Base-by-base conservation (phyloP, 37 sponge, comb jelly and placozoan species). In the Theonella swinhoei region DNA sequence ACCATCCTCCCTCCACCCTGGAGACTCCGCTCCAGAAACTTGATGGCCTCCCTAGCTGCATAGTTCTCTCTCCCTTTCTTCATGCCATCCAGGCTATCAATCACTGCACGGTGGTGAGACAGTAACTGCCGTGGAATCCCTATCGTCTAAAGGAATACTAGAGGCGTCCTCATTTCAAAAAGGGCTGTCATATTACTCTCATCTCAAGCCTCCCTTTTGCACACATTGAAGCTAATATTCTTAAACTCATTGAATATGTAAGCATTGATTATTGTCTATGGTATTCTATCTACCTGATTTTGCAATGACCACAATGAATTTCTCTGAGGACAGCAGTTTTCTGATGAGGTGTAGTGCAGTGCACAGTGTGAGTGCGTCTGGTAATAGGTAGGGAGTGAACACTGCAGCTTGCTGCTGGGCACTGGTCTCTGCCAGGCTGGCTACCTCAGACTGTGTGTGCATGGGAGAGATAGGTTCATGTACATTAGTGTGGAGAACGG, bases 1-100 rank as follows among this genome's bases (percentile, higher is more conserved):
- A 95, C 59, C 72, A 84, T 91, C 89, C 74, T 88, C 79, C 85
- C 88, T 7, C 85, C 88, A 30, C 47, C 37, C n/a, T 95, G 77
- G 33, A 95, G 66, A 37, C 85, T 82, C 61, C 62, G 84, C 87
- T 95, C 95, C 43, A 95, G 89, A 38, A 95, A 95, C 83, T 95
- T 95, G 70, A 95, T 95, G 29, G 89, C 92, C 38, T 95, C 95
- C n/a, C 95, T 42, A n/a, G 92, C 95, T 42, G 92, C 71, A 75
- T 85, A 90, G 69, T 88, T 95, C 64, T 80, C 88, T 29, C 75
- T 88, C 1, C 81, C 92, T 42, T 95, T 95, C 83, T 95, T 95
- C 95, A 95, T 88, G 34, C 70, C 39, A 43, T 95, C 95, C 42
- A 95, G 67, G 36, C 71, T 47, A 32, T 91, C 95, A 68, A 91